These are phyloP conservation scores for Sebastes fasciatus DNA, from an alignment of 2,113 vertebrate species.

Conservation along the genomic window DNA sequence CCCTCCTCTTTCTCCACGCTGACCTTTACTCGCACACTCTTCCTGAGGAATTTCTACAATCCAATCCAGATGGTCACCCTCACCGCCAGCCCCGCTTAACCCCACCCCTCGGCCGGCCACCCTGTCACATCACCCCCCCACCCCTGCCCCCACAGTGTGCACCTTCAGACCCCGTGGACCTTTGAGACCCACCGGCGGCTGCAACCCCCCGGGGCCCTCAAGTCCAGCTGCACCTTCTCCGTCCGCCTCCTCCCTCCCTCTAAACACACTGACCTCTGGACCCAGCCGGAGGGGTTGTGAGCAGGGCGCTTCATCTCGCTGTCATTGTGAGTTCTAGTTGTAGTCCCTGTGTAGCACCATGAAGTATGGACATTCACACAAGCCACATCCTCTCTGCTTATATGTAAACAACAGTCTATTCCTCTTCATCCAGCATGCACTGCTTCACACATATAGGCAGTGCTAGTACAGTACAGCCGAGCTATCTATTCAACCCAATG, in stretches of 20 bases:
- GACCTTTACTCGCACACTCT: conserved; percentile 83
- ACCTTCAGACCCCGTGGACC: conserved; percentile 67
- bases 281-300: conserved; percentile 56
- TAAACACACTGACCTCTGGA: conserved; percentile 72
- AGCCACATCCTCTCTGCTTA: neutral
- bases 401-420: conserved; percentile 13
- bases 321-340: conserved; percentile 31
- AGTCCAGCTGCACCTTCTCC: conserved; percentile 65
- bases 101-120: conserved; percentile 42
- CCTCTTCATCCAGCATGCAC: neutral
- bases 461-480: conserved; percentile 39
- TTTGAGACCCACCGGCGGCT: conserved; percentile 42
- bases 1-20: conserved; percentile 60
- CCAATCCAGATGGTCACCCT: conserved; percentile 84
- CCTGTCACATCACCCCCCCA: conserved; percentile 41
- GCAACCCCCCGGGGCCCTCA: conserved; percentile 43
- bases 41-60: conserved; percentile 85
- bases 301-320: conserved; percentile 46
- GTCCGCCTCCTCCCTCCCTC: conserved; percentile 46
- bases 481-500: conserved; percentile 36
- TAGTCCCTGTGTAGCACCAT: neutral
- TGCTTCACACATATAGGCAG: conserved; percentile 21
- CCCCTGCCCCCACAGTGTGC: conserved; percentile 35
- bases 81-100: conserved; percentile 43
- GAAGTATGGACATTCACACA: neutral